phyloP scores from a whole-genome alignment of 2,113 vertebrate species.

The Coryphaenoides rupestris region DNA sequence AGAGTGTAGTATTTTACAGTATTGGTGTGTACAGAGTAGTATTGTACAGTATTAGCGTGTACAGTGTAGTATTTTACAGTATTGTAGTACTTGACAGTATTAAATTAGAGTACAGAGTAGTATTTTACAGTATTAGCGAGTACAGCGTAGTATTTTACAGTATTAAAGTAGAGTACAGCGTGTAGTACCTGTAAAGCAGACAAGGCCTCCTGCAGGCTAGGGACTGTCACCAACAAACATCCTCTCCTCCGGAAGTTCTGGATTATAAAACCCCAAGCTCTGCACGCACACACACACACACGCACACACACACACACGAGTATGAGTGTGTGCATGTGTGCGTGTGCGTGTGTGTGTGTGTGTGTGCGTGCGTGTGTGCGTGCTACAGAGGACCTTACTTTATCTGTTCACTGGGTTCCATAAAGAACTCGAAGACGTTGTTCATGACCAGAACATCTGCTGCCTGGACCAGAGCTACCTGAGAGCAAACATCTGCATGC shows the following conservation, averaged over 20 bases:
- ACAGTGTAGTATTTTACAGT: too few relatives aligned
- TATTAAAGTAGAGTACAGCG: too few relatives aligned
- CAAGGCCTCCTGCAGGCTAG: slow-evolving; percentile 82
- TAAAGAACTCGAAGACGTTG: slow-evolving; percentile 95
- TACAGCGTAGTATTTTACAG: too few relatives aligned
- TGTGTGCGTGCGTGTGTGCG: too few relatives aligned
- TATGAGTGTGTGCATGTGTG: too few relatives aligned
- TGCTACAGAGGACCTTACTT: slow-evolving; percentile 62
- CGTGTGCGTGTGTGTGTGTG: too few relatives aligned
- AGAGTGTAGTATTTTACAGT: too few relatives aligned
- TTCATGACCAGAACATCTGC: slow-evolving; percentile 91
- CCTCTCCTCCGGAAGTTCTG: slow-evolving; percentile 77
- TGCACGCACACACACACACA: slow-evolving; percentile 45
- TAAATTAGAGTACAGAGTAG: too few relatives aligned
- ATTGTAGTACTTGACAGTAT: neutral
- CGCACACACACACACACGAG: neutral
- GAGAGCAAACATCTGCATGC: slow-evolving; percentile 82
- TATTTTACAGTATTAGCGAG: too few relatives aligned
- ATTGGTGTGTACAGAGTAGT: too few relatives aligned
- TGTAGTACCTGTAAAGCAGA: slow-evolving; percentile 73
- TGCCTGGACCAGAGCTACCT: slow-evolving; percentile 78
- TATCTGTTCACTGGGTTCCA: slow-evolving; percentile 81
- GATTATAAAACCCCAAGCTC: slow-evolving; percentile 84
- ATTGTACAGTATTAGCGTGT: too few relatives aligned
- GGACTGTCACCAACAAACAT: slow-evolving; percentile 85